Evolutionary conservation across 1,140 invertebrate species (phyloP).

Genomic region (Zophobas atratus): DNA sequence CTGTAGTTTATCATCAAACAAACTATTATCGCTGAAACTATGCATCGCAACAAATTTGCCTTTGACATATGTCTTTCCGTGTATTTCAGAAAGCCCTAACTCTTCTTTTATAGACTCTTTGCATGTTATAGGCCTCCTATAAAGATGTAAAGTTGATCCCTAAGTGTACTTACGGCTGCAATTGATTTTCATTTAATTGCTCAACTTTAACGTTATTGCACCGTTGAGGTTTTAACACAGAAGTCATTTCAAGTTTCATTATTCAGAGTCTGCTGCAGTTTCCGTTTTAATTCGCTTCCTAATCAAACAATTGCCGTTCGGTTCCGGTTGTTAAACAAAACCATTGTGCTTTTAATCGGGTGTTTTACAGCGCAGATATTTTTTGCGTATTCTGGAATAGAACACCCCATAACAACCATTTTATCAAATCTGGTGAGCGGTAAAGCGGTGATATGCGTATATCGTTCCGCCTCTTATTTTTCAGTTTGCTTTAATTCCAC

Average conservation of each 20-base stretch:
- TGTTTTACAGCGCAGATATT: background rate
- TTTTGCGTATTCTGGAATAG: background rate
- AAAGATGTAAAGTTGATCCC: background rate
- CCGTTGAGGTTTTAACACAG: constrained; percentile 7
- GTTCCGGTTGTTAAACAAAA: constrained; percentile 14
- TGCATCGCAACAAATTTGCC: no score
- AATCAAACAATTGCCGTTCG: constrained; percentile 16
- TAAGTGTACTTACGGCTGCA: background rate
- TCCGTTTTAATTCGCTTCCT: constrained; percentile 11
- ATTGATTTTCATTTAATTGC: constrained; percentile 11
- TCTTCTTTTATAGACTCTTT: background rate
- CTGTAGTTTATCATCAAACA: no score
- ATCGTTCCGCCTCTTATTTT: no score
- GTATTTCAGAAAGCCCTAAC: no score
- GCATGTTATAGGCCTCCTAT: background rate
- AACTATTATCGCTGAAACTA: no score
- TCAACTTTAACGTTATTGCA: constrained; percentile 11
- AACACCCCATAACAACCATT: background rate
- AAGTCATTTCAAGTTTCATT: constrained; percentile 14
- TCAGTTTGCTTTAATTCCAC: no score
- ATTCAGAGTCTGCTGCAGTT: constrained; percentile 4
- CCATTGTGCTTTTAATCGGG: background rate
- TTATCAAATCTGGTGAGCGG: no score
- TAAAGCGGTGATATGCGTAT: no score
- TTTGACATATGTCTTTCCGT: no score